phyloP scores from a whole-genome alignment of 2,797 vertebrate species.

The Triplophysa bombifrons region DNA sequence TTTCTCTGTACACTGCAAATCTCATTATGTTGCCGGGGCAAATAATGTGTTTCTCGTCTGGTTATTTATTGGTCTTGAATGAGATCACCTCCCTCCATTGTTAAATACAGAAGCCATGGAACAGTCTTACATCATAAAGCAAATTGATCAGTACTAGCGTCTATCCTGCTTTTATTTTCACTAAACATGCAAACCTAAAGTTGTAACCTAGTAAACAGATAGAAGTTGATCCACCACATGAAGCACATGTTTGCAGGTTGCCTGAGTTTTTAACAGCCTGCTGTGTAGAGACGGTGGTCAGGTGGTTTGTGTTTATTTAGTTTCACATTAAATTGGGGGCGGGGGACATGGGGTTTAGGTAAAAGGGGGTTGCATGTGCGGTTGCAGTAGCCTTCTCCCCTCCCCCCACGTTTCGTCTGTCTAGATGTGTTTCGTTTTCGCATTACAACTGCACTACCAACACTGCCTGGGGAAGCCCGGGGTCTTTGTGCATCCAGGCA shows the following conservation, averaged over 20 bases:
- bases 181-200: not conserved
- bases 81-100: slow-evolving; percentile 14
- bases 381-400: slow-evolving; percentile 60
- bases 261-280: not conserved
- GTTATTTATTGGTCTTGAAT: slow-evolving; percentile 25
- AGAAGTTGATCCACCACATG: too few relatives aligned
- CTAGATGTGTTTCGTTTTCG: slow-evolving; percentile 72
- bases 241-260: not conserved
- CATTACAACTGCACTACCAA: slow-evolving; percentile 65
- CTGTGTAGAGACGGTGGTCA: not conserved
- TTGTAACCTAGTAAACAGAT: not conserved
- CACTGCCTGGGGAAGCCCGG: slow-evolving; percentile 54
- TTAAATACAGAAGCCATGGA: slow-evolving; percentile 8
- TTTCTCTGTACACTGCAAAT: slow-evolving; percentile 25
- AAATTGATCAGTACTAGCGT: not conserved
- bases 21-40: slow-evolving; percentile 36
- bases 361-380: slow-evolving; percentile 25
- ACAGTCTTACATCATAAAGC: not conserved
- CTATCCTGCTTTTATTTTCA: slow-evolving; percentile 14
- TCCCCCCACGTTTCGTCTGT: slow-evolving; percentile 72
- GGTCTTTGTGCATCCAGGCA: slow-evolving; percentile 68
- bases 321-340: slow-evolving; percentile 14
- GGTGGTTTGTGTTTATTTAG: slow-evolving; percentile 25
- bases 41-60: slow-evolving; percentile 34
- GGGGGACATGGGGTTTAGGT: slow-evolving; percentile 21